Conservation (phyloP, 64 coral and sea anemone species). For the Pachyseris speciosa region DNA sequence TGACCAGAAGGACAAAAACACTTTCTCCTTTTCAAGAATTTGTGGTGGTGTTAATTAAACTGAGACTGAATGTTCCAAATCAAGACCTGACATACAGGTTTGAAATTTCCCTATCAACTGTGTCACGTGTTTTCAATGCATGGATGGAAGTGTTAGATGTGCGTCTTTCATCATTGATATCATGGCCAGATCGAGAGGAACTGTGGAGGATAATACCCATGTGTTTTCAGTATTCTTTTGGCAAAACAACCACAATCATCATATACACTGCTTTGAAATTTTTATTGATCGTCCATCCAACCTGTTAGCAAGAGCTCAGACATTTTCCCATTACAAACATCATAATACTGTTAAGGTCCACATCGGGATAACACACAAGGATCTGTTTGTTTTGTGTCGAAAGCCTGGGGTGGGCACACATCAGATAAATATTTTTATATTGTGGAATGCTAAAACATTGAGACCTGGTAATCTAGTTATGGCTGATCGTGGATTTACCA, state of each 20-base stretch:
- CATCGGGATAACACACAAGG: background rate
- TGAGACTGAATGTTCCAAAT: background rate
- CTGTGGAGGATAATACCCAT: background rate
- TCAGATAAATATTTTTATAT: background rate
- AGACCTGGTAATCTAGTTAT: background rate
- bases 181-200: background rate
- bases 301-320: conserved; percentile 16
- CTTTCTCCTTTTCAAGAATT: background rate
- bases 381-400: background rate
- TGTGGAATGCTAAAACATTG: background rate
- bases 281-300: background rate
- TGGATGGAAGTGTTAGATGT: background rate
- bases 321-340: background rate
- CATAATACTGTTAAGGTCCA: conserved; percentile 39
- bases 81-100: background rate
- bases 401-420: background rate
- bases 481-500: background rate
- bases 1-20: background rate
- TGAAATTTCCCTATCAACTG: background rate
- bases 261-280: background rate
- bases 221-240: conserved; percentile 15
- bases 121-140: background rate
- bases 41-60: background rate
- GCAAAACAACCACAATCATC: background rate
- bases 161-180: background rate